Base-by-base conservation (phyloP, 2,797 vertebrate species). In the Hippopotamyrus pictus region DNA sequence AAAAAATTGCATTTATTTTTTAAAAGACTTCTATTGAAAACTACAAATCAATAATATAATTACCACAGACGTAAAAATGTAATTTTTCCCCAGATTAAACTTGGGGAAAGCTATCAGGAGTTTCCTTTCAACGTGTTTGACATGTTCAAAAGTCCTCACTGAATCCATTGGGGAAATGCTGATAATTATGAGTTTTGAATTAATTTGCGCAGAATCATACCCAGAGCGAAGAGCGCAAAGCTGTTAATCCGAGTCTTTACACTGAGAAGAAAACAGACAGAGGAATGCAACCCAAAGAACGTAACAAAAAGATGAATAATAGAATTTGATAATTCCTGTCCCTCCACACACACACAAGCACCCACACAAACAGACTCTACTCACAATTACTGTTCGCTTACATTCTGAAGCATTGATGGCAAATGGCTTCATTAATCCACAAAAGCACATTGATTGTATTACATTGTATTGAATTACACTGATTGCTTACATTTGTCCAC, bases 361-460 rank as follows among this genome's bases (percentile, higher is more conserved):
- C 69, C 51, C 14, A 85, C 46, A 37, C n/a, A 89, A 54, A 69
- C 79, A 88, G 4, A 85, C 44, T 46, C 62, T 22, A 54, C 51
- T 82, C 86, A 65, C 86, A 22, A 33, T 14, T 69, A 59, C 85
- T 2, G 76, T 53, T 79, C 82, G 69, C 62, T 91, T 41, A 83
- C 19, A 25, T 41, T 14, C 50, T 76, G 44, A 69, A 41, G 6
- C 17, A 73, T 54, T 7, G 9, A 86, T 19, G 7, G 19, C 17
- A 86, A 86, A 51, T 3, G 6, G 25, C 6, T 54, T 86, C 11
- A 54, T 57, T 86, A 33, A 57, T 86, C 37, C 14, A 33, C 22
- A 53, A 54, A 54, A 29, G 22, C 51, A 29, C 48, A 51, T 86
- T 86, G 48, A 86, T 33, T 65, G 25, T 25, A 29, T 65, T 29